Base-by-base conservation (phyloP, 2,797 vertebrate genomes). In the Pogoniulus pusillus region DNA sequence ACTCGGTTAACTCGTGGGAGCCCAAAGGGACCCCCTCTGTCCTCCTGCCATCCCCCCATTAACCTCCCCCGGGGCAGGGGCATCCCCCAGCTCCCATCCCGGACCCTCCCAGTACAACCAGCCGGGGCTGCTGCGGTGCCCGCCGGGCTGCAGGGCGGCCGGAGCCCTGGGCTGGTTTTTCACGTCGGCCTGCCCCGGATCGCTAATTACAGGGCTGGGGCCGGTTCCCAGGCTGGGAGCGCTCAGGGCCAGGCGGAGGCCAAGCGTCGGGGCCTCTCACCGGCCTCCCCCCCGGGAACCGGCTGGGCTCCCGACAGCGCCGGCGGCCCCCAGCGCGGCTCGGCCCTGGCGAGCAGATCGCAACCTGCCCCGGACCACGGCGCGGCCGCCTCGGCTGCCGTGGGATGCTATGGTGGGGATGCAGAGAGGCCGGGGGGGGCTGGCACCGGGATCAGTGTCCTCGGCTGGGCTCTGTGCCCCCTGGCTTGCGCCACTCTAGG, bases 131-230 rank as follows among this genome's bases (percentile, higher is more conserved):
- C 55, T 58, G 1, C 2, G 66, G 94, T 85, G 75, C 91, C 90
- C 43, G 11, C 9, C 3, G 0, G 0, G 91, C 84, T 89, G 78
- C 71, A 43, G 74, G 81, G 85, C 77, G 73, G 79, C 0, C 0
- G 1, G 23, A 76, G 85, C 87, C 76, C 58, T 32, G 0, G 4
- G 82, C 85, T 94, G 34, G 4, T 77, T 87, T 47, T 39, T 35
- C 89, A 71, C 13, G 14, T 57, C 3, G 3, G 39, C 78, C 6
- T 0, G 45, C 59, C 83, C 76, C 2, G 0, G 9, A 9, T 20
- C 9, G 60, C 3, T 89, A 91, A 91, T 92, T 76, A 64, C 81
- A 90, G 89, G 54, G 20, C 37, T 80, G 79, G 90, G 79, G 72
- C 39, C 30, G 45, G 57, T 57, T 91, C 87, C 91, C 93, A 91